phyloP scores from a whole-genome alignment of 2,888 invertebrate genomes.

The Mylabris sibirica region DNA sequence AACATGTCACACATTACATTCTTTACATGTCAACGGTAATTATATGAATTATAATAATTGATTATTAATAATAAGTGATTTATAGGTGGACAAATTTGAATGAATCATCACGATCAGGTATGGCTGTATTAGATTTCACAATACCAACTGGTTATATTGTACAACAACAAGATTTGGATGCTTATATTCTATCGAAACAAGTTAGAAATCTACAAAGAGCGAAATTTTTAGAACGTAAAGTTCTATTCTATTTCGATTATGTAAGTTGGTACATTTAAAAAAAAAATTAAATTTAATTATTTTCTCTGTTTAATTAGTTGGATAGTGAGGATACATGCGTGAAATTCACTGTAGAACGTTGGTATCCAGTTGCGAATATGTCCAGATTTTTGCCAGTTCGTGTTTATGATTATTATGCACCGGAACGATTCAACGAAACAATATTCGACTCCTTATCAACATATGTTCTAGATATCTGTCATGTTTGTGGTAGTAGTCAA shows the following conservation, averaged over 20 bases:
- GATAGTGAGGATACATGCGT: conserved; percentile 87
- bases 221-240: conserved; percentile 80
- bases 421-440: conserved; percentile 92
- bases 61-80: conserved; percentile 21
- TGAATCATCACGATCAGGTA: conserved; percentile 85
- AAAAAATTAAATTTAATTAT: no score
- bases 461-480: conserved; percentile 88
- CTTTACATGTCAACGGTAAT: conserved; percentile 84
- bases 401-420: conserved; percentile 95
- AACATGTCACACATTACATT: conserved; percentile 94
- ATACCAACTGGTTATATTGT: conserved; percentile 92
- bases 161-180: conserved; percentile 88
- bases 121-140: conserved; percentile 86
- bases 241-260: conserved; percentile 92
- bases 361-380: conserved; percentile 97
- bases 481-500: conserved; percentile 93
- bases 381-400: conserved; percentile 88
- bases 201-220: conserved; percentile 87
- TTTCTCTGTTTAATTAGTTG: no score
- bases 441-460: conserved; percentile 88
- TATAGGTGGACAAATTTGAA: conserved; percentile 78
- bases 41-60: conserved; percentile 25
- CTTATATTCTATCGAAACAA: conserved; percentile 80
- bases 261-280: conserved; percentile 67
- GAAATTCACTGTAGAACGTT: conserved; percentile 91